Conservation (phyloP, 2,113 vertebrate genomes). For the Empidonax alnorum region DNA sequence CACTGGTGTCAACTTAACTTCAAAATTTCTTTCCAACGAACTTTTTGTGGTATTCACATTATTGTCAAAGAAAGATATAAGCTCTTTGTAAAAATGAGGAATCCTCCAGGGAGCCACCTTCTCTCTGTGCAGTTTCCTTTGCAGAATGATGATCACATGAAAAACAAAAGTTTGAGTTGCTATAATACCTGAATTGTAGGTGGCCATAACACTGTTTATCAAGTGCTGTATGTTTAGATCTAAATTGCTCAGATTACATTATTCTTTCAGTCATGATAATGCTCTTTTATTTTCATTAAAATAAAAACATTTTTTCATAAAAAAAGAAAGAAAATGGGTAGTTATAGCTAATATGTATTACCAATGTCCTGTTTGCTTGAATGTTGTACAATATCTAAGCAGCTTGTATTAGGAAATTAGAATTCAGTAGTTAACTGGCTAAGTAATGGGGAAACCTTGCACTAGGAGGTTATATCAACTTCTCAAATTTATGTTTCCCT, state of each 20-base stretch:
- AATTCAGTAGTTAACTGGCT: background rate
- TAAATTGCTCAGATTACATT: background rate
- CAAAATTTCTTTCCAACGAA: background rate
- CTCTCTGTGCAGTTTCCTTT: background rate
- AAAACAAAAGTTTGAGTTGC: background rate
- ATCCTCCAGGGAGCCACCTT: background rate
- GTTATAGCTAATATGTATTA: background rate
- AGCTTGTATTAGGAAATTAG: background rate
- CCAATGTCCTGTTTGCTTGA: background rate
- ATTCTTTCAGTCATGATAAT: background rate
- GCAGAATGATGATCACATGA: background rate
- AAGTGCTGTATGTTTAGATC: background rate
- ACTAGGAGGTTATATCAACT: background rate
- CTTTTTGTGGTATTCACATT: background rate
- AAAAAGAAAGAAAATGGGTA: background rate
- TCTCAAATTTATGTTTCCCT: background rate
- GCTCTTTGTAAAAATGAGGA: background rate
- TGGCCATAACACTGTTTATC: background rate
- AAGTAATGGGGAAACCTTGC: background rate
- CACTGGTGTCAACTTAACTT: background rate
- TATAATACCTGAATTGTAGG: background rate
- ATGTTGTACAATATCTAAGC: background rate
- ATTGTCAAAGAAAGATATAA: background rate
- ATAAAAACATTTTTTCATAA: background rate
- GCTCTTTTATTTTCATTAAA: background rate